Base-by-base conservation (phyloP, 2,888 invertebrate species). In the Thera obeliscata region DNA sequence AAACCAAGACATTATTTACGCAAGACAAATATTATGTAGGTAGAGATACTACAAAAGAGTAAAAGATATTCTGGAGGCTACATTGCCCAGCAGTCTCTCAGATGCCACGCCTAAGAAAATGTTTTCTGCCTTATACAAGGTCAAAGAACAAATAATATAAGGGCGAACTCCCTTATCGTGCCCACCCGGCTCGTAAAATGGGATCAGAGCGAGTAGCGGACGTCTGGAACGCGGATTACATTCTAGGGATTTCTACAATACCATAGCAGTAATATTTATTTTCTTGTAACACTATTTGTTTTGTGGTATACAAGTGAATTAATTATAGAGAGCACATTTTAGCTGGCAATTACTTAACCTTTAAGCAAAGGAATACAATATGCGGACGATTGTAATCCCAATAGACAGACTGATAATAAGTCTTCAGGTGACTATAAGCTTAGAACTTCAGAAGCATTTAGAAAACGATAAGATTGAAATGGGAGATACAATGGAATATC, bases 191-290 rank as follows among this genome's bases (percentile, higher is more conserved):
- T 57, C 59, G 58, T 70, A 67, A 65, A 66, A 60, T 64, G 56
- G 69, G 69, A 60, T 66, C 59, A 66, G 52, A 69, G 59, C 56
- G 55, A 66, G 50, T 41, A 55, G 54, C 46, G 59, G 61, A 62
- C 61, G 41, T 66, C 64, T 57, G 66, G 56, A 62, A 64, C 54
- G 38, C 43, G 63, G 50, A 67, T 69, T 69, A 67, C 64, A 70
- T 56, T 71, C 35, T 61, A 61, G 8, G 38, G 36, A 50, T 60
- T 59, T 52, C 48, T 49, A 52, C 35, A 38, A 11, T 43, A 50
- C 38, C 9, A 33, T 22, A 49, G 48, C 54, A 50, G 36, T 12
- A 2, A 33, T 48, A 35, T 57, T 57, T 54, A 60, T 60, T 52
- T 33, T 38, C n/a, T 46, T 4, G 6, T 49, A n/a, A n/a, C 2